Conservation (phyloP, 2,113 vertebrate species). For the Perccottus glenii region DNA sequence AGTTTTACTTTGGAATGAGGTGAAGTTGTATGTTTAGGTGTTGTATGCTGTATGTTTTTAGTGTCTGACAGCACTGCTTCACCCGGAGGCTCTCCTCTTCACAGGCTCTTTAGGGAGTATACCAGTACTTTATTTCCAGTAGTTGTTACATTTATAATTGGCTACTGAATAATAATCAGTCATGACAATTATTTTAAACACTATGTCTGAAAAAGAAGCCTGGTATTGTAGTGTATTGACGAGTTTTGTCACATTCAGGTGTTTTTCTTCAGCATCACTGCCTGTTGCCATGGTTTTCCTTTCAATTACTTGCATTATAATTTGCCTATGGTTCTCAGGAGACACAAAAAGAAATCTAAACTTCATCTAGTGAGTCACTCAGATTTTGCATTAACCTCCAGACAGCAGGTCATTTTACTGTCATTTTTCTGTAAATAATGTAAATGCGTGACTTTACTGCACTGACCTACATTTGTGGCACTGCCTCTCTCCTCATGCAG, state of each 20-base stretch:
- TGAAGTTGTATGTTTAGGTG: too few species aligned
- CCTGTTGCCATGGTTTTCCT: conserved; percentile 30
- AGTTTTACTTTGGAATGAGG: too few species aligned
- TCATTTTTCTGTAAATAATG: conserved; percentile 31
- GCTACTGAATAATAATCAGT: too few species aligned
- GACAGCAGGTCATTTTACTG: conserved; percentile 36
- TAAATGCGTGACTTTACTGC: conserved; percentile 30
- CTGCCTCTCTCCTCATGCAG: conserved; percentile 20
- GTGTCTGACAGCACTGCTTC: too few species aligned
- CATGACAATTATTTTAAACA: too few species aligned
- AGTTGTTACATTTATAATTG: too few species aligned
- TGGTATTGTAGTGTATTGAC: neutral
- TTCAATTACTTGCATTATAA: neutral
- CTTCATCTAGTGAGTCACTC: too few species aligned
- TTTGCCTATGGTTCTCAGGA: neutral
- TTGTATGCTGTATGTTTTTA: too few species aligned
- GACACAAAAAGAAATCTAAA: neutral
- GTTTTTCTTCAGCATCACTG: conserved; percentile 15
- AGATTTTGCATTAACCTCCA: conserved; percentile 22
- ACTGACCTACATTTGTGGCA: conserved; percentile 62
- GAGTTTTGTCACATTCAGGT: neutral
- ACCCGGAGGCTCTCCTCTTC: too few species aligned
- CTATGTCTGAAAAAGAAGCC: too few species aligned
- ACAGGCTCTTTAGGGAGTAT: too few species aligned
- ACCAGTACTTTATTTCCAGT: too few species aligned